Base-by-base conservation (phyloP, 2,888 invertebrate species). In the Caenorhabditis afra region DNA sequence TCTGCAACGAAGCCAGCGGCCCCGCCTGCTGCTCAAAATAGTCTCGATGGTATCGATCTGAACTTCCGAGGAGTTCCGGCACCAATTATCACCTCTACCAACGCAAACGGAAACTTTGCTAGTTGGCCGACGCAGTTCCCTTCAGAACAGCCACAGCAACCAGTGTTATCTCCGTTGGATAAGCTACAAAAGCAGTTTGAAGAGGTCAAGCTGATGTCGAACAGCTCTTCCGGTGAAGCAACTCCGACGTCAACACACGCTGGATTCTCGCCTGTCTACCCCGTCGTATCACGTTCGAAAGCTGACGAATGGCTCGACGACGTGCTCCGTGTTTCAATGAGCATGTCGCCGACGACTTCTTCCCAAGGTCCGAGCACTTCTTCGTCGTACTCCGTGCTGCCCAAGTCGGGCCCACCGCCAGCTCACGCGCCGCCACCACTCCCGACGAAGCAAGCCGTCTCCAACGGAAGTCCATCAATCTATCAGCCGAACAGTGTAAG, bases 301-400 rank as follows among this genome's bases (percentile, higher is more conserved):
- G 86, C 87, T 1, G 87, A 87, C 62, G 83, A 82, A 29, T 87
- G 87, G 87, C 71, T 87, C 18, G 85, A 86, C 16, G 81, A 86
- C 37, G 81, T 81, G 35, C 57, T 87, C 12, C 62, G 81, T 52
- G 76, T 77, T 22, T 81, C 83, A 23, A 73, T 85, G 66, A 81
- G 78, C 44, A 71, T 79, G 61, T 78, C 80, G 5, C 77, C 76
- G n/a, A 58, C 68, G 14, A 45, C 68, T 3, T 44, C 64, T 18
- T 35, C 49, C 7, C 23, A 70, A 0, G 18, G 55, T 0, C n/a
- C 41, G 3, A 37, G 50, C 11, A 39, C 70, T 10, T 57, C 70
- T 18, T 22, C 61, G 2, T 67, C 67, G 5, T 70, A 53, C n/a
- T 52, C 71, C 12, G 47, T 41, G 20, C 41, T 52, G 5, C 68